Percentiles rank a stretch among this genome's conserved stretches.
These are phyloP conservation scores for Nannospalax galili DNA, from an alignment of 2,113 vertebrate species.

Conservation along the genomic window DNA sequence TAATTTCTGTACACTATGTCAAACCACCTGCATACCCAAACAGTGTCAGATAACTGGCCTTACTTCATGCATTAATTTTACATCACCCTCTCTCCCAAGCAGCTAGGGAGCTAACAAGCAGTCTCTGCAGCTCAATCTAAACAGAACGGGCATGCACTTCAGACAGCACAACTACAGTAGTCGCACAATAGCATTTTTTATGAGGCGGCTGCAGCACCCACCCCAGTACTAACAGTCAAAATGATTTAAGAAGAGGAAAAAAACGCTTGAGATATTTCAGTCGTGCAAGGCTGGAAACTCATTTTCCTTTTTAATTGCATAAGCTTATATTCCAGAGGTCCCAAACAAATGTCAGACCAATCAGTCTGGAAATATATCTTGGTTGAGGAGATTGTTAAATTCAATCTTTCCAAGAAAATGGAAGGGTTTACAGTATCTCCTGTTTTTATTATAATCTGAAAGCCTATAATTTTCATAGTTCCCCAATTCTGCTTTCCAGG, in stretches of 20 bases:
- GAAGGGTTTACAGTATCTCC: not conserved
- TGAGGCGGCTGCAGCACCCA: slow-evolving; percentile 22
- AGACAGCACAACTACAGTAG: slow-evolving; percentile 55
- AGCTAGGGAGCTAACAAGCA: slow-evolving; percentile 82
- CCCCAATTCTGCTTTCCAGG: not conserved
- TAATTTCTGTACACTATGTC: slow-evolving; percentile 53
- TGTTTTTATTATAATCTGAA: slow-evolving; percentile 37
- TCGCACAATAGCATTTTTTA: slow-evolving; percentile 61
- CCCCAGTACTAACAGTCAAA: slow-evolving; percentile 33
- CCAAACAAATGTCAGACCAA: slow-evolving; percentile 52
- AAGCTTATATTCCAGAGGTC: slow-evolving; percentile 35
- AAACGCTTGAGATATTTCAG: slow-evolving; percentile 30
- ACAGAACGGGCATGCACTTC: slow-evolving; percentile 51
- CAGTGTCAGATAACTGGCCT: slow-evolving; percentile 78
- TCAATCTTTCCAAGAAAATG: not conserved
- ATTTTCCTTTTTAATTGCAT: slow-evolving; percentile 31
- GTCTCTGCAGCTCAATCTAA: slow-evolving; percentile 73
- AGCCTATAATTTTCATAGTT: not conserved
- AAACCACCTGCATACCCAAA: slow-evolving; percentile 83
- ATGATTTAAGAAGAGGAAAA: slow-evolving; percentile 59
- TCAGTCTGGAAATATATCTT: slow-evolving; percentile 32
- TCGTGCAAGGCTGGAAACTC: not conserved
- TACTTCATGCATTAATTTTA: slow-evolving; percentile 80
- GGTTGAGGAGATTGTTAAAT: slow-evolving; percentile 52
- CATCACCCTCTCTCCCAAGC: slow-evolving; percentile 78